phyloP scores from a whole-genome alignment of 2,888 invertebrate species.

The Aelia acuminata region DNA sequence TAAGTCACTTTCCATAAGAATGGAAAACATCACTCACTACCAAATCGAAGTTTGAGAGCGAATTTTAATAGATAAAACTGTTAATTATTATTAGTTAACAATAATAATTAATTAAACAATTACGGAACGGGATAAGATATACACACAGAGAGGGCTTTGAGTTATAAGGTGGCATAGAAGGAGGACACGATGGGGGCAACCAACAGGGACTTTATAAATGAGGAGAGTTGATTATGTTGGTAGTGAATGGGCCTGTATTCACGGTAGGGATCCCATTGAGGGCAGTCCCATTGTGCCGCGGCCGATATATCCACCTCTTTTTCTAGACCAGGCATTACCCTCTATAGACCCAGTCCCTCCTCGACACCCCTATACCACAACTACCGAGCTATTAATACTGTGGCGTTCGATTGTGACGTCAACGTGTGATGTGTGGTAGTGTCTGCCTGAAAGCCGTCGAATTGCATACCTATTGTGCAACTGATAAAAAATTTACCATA shows the following conservation, averaged over 20 bases:
- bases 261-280: conserved; percentile 18
- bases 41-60: too few relatives aligned
- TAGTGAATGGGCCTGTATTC: conserved; percentile 19
- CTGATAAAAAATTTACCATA: not conserved
- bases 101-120: not conserved
- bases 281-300: not conserved
- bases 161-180: conserved; percentile 12
- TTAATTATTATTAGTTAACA: not conserved
- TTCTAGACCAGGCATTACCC: conserved; percentile 6
- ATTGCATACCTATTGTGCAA: not conserved
- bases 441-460: not conserved
- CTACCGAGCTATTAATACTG: not conserved
- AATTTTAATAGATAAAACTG: too few relatives aligned
- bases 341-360: not conserved
- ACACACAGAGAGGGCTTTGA: not conserved
- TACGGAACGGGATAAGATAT: not conserved
- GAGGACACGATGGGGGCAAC: not conserved
- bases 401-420: not conserved
- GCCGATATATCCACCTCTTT: not conserved
- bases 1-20: too few relatives aligned
- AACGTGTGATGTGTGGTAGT: not conserved
- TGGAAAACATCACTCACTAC: too few relatives aligned
- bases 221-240: conserved; percentile 33
- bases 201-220: conserved; percentile 39
- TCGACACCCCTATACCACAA: too few relatives aligned